Conservation (phyloP, 2,888 invertebrate species). For the Parasteatoda lunata region DNA sequence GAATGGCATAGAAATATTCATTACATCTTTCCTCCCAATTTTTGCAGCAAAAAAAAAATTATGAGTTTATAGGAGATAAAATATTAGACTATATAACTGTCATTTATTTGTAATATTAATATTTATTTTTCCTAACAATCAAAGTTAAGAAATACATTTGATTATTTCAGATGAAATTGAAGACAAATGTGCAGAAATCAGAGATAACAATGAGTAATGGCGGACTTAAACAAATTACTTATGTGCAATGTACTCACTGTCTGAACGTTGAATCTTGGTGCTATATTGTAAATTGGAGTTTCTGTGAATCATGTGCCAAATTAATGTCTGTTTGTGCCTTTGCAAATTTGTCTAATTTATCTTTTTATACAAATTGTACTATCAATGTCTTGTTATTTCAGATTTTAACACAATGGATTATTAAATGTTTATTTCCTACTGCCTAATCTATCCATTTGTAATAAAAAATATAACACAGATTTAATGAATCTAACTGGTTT, state of each 20-base stretch:
- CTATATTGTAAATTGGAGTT: neutral
- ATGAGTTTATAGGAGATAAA: no score
- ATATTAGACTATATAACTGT: no score
- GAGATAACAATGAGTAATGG: slow-evolving; percentile 32
- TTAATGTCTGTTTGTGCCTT: neutral
- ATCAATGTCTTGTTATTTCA: no score
- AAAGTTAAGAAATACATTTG: neutral
- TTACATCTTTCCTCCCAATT: neutral
- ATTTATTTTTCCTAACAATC: neutral
- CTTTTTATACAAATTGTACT: no score
- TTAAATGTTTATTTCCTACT: no score
- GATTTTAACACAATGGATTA: no score
- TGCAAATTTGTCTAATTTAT: no score
- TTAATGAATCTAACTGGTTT: no score
- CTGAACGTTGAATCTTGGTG: neutral
- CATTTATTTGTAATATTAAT: neutral
- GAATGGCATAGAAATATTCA: neutral
- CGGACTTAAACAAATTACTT: neutral
- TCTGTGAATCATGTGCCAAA: neutral
- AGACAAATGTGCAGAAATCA: slow-evolving; percentile 67
- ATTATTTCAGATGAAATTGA: slow-evolving; percentile 69
- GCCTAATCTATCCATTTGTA: no score
- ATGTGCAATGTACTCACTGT: neutral
- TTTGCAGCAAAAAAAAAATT: no score
- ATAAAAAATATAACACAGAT: no score